Evolutionary conservation across 2,113 vertebrate genomes (phyloP).

Genomic region (Panthera tigris): DNA sequence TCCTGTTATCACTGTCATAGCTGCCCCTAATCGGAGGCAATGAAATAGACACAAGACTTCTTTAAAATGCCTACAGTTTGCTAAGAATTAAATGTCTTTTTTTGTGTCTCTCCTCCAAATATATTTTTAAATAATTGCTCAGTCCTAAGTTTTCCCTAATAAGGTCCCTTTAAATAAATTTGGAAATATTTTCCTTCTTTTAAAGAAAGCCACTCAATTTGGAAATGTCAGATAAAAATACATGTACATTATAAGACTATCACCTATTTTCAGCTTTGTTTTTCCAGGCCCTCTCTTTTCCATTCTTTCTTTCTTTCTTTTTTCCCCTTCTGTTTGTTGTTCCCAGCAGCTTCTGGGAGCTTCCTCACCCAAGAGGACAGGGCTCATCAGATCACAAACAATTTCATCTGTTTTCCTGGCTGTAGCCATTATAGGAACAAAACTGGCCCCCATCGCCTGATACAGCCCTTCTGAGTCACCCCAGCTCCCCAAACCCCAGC

Average conservation of each 20-base stretch:
- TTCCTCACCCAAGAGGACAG: conserved; percentile 71
- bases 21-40: conserved; percentile 60
- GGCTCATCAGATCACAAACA: conserved; percentile 80
- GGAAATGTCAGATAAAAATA: conserved; percentile 74
- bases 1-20: conserved; percentile 53
- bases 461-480: conserved; percentile 68
- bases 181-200: conserved; percentile 75
- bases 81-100: conserved; percentile 70
- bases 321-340: conserved; percentile 9
- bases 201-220: conserved; percentile 70
- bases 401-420: conserved; percentile 79
- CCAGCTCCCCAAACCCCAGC: conserved; percentile 58
- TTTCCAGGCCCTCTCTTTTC: conserved; percentile 48
- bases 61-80: conserved; percentile 68
- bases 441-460: conserved; percentile 57
- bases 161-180: conserved; percentile 59
- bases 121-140: conserved; percentile 69
- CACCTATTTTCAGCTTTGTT: conserved; percentile 65
- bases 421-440: conserved; percentile 76
- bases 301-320: conserved; percentile 43
- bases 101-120: conserved; percentile 49
- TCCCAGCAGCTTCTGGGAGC: conserved; percentile 74
- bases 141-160: conserved; percentile 68
- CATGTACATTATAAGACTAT: conserved; percentile 54
- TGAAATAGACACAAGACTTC: neutral